Evolutionary conservation across 1,140 invertebrate genomes (phyloP).

Genomic region (Drosophila albomicans): DNA sequence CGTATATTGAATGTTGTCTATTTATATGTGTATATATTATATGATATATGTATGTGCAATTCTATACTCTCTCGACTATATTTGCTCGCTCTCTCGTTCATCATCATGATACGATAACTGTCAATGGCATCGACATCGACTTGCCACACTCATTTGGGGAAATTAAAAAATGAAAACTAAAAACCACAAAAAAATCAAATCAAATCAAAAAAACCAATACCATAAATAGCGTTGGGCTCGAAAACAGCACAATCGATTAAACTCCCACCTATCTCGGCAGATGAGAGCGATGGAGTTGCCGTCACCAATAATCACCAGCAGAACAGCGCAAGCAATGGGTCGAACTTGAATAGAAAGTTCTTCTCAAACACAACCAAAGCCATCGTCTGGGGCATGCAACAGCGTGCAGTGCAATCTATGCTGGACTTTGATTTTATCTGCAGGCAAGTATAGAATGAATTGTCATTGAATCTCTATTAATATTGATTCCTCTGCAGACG

Average conservation of each 20-base stretch:
- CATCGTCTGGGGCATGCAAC: constrained; percentile 99
- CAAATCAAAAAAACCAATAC: constrained; percentile 39
- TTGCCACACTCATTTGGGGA: constrained; percentile 77
- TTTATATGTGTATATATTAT: constrained; percentile 45
- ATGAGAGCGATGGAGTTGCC: constrained; percentile 71
- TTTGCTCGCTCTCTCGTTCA: constrained; percentile 68
- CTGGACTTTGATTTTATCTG: constrained; percentile 99
- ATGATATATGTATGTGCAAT: constrained; percentile 47
- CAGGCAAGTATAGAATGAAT: constrained; percentile 84
- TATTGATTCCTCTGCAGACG: constrained; percentile 89
- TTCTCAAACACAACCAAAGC: constrained; percentile 95
- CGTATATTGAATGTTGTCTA: constrained; percentile 48
- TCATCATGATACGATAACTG: constrained; percentile 63
- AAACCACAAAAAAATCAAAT: constrained; percentile 38
- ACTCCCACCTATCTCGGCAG: constrained; percentile 84
- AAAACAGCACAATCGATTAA: constrained; percentile 84
- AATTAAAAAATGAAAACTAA: constrained; percentile 44
- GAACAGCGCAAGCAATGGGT: constrained; percentile 55
- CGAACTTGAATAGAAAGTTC: constrained; percentile 85
- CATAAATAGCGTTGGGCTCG: constrained; percentile 74
- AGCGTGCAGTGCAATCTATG: constrained; percentile 98
- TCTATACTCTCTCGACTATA: constrained; percentile 71
- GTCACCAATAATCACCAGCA: constrained; percentile 41
- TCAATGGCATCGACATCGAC: constrained; percentile 45
- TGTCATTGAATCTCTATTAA: constrained; percentile 88